Evolutionary conservation across 2,113 vertebrate species (phyloP), one percentile per base, ranked within the genome.

Genomic region (Phalacrocorax carbo): DNA sequence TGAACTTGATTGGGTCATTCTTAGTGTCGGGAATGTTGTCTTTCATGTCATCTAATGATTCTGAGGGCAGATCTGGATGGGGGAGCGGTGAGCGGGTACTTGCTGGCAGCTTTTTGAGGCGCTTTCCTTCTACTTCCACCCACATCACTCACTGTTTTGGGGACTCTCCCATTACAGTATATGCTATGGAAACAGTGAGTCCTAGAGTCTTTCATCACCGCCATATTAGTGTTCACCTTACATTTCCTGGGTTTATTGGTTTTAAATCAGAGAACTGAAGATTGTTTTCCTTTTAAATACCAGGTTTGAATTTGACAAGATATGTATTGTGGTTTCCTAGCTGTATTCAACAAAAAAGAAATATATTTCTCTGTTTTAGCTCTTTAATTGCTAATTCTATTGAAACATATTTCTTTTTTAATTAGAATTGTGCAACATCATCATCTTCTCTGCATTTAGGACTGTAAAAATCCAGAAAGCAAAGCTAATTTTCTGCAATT

Each of bases 381-480:
- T 72, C 44, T 77, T 93, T 83, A 87, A 87, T 94, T 49, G 16
- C 60, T 96, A 90, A 32, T 91, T 94, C 49, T 27, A 73, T 93
- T 92, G 92, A 66, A 86, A 65, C 32, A 34, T 51, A 42, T 27
- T 83, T 58, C 11, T 51, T 89, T 84, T 93, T 94, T 77, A 83
- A 92, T 95, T 94, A 93, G 55, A 87, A 88, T 64, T 84, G 29
- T 3, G 3, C 65, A 83, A 38, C 1, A 7, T 82, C 8, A 21
- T 90, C 38, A 34, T 95, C 44, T 46, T 88, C 62, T 78, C 78
- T 93, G 52, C 44, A 26, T 91, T 88, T 90, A 86, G 70, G 49
- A 83, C 71, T 82, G 36, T 93, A 79, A 94, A 92, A 81, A 79
- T 78, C 42, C 51, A 82, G 70, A 86, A 85, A 93, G 34, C 4